A percentile compares a stretch with the other conserved stretches of the same genome.
Conservation (phyloP, 2,888 invertebrate species). For the Caenorhabditis sulstoni region DNA sequence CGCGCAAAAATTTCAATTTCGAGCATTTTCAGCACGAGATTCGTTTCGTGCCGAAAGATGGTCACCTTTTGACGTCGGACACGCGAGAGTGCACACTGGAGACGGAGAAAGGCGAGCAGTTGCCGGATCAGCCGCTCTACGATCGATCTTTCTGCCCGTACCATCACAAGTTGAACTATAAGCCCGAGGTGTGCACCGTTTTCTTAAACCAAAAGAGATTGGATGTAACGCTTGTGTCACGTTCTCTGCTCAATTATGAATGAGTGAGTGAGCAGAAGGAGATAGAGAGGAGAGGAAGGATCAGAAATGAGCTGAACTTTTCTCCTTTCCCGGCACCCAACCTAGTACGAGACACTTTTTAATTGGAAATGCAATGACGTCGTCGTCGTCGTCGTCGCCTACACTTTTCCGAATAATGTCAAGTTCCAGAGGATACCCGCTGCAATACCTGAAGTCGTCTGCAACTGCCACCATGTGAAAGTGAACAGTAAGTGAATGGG, state of each 20-base stretch:
- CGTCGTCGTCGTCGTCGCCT: background rate
- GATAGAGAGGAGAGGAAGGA: background rate
- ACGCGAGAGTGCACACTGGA: conserved; percentile 22
- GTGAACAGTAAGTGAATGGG: conserved; percentile 23
- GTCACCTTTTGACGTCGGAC: conserved; percentile 37
- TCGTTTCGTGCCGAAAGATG: conserved; percentile 31
- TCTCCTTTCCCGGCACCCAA: background rate
- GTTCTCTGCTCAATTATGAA: conserved; percentile 36
- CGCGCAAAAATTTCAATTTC: too few relatives aligned
- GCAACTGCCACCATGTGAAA: conserved; percentile 44
- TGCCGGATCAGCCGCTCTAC: conserved; percentile 56
- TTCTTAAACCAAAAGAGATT: too few relatives aligned
- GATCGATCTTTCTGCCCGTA: conserved; percentile 57
- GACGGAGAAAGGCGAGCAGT: too few relatives aligned
- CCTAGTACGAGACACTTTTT: conserved; percentile 1
- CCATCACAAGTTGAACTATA: conserved; percentile 57
- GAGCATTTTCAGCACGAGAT: too few relatives aligned
- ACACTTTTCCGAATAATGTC: too few relatives aligned
- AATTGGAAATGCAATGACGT: conserved; percentile 4
- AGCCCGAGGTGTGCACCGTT: too few relatives aligned
- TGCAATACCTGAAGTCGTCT: conserved; percentile 58
- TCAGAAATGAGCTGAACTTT: conserved; percentile 49
- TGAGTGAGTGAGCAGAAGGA: too few relatives aligned
- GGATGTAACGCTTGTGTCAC: too few relatives aligned
- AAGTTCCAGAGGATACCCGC: conserved; percentile 64